Evolutionary conservation across 64 coral and sea anemone genomes (phyloP), one percentile per base, ranked within the genome.

Genomic region (Catalaphyllia jardinei): DNA sequence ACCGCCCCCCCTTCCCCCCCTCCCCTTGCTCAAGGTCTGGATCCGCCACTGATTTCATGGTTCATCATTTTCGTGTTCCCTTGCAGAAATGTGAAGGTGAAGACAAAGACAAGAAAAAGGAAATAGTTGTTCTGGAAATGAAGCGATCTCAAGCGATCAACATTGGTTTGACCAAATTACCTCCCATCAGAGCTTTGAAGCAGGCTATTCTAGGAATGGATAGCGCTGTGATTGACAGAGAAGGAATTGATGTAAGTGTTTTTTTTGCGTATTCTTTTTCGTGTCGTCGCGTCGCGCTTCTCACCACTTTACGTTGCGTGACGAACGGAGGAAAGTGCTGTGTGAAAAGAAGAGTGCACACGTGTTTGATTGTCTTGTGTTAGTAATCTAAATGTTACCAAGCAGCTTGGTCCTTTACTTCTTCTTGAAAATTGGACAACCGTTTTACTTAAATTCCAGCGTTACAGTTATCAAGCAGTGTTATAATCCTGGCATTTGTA

Each of bases 111-210:
- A 94, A 87, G 62, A 94, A 91, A 55, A 98, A 95, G 82, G 96
- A 98, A 61, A 94, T 98, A 22, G 96, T 98, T 24, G 90, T 98
- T 52, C 62, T 98, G 28, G 96, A 98, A 72, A 87, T 98, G 81
- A 98, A 98, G 71, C 89, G 96, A 57, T 98, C 96, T 52, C 96
- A 98, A 76, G 87, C 87, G 33, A 98, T 98, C 61, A 98, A 98
- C 77, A 98, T 98, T 29, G 96, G 80, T 33, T 89, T 98, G 29
- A 98, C 96, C 10, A 98, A 98, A 84, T 71, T 98, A 29, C 96
- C 96, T 29, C 96, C 96, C 8, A 77, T 98, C 28, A 67, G 93
- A 60, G 84, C 96, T 22, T 71, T 98, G 10, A 98, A 98, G 71
- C 96, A 98, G 60, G 96, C 96, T 4, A 92, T 98, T 10, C 24